Conservation (phyloP, 92 coral and sea anemone species). For the Heteractis magnifica region DNA sequence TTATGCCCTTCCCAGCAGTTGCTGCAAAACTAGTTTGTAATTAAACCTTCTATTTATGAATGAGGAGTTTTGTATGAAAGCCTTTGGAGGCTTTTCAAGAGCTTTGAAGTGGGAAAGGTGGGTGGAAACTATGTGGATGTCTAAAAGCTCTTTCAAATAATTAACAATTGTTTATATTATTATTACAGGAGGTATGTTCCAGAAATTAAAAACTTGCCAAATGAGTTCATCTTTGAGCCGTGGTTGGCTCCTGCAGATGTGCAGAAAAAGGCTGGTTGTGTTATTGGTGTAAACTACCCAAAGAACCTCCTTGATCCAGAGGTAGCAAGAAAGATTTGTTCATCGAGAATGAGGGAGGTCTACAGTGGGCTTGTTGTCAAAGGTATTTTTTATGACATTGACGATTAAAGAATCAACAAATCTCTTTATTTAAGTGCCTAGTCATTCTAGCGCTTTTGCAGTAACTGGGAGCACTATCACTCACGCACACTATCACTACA, state of each 20-base stretch:
- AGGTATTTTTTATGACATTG: constrained; percentile 29
- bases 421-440: too few relatives aligned
- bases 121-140: neutral
- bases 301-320: constrained; percentile 57
- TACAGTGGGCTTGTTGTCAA: constrained; percentile 49
- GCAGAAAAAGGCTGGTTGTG: constrained; percentile 62
- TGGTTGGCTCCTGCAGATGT: constrained; percentile 81
- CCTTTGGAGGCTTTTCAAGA: too few relatives aligned
- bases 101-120: too few relatives aligned
- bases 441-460: too few relatives aligned
- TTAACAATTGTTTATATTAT: neutral
- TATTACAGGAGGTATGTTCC: constrained; percentile 80
- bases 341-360: constrained; percentile 52
- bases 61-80: too few relatives aligned
- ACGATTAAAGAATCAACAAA: too few relatives aligned
- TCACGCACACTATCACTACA: too few relatives aligned
- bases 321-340: constrained; percentile 58
- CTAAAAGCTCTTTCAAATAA: neutral
- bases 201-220: constrained; percentile 70
- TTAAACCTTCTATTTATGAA: too few relatives aligned
- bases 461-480: too few relatives aligned
- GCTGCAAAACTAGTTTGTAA: too few relatives aligned
- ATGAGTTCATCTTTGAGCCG: constrained; percentile 72
- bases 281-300: constrained; percentile 83
- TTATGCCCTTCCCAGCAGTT: too few relatives aligned